Conservation (phyloP, 2,113 vertebrate genomes). For the Thymallus thymallus region DNA sequence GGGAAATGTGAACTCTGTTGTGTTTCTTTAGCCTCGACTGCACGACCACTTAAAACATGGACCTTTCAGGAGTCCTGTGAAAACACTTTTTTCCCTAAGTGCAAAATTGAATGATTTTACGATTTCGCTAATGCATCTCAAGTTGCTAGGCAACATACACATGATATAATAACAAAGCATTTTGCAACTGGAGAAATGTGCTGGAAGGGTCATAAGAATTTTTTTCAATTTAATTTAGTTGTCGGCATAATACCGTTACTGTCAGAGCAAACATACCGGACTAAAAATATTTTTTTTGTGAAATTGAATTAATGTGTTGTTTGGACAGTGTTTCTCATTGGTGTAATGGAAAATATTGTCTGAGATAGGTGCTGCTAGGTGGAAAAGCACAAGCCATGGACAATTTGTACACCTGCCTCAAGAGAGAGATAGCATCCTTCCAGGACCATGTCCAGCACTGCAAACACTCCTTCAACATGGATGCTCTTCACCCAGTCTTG, state of each 20-base stretch:
- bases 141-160: conserved; percentile 62
- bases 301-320: conserved; percentile 24
- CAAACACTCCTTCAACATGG: conserved; percentile 40
- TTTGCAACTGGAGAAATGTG: conserved; percentile 43
- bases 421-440: conserved; percentile 47
- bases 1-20: conserved; percentile 59
- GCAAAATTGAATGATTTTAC: conserved; percentile 55
- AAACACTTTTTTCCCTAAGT: conserved; percentile 45
- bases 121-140: conserved; percentile 49
- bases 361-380: conserved; percentile 21
- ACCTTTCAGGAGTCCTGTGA: conserved; percentile 55
- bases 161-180: conserved; percentile 53
- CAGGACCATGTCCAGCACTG: conserved; percentile 19
- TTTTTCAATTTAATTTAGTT: conserved; percentile 54
- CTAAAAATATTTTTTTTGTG: conserved; percentile 18
- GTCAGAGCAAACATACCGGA: conserved; percentile 43
- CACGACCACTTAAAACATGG: conserved; percentile 54
- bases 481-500: conserved; percentile 24
- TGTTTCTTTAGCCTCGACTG: conserved; percentile 50
- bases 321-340: conserved; percentile 34
- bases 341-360: conserved; percentile 17
- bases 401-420: conserved; percentile 33
- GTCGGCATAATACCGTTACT: conserved; percentile 33
- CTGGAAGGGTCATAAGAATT: conserved; percentile 54
- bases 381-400: not conserved